Base-by-base conservation (phyloP, 1,140 invertebrate genomes). In the Drosophila neocordata region DNA sequence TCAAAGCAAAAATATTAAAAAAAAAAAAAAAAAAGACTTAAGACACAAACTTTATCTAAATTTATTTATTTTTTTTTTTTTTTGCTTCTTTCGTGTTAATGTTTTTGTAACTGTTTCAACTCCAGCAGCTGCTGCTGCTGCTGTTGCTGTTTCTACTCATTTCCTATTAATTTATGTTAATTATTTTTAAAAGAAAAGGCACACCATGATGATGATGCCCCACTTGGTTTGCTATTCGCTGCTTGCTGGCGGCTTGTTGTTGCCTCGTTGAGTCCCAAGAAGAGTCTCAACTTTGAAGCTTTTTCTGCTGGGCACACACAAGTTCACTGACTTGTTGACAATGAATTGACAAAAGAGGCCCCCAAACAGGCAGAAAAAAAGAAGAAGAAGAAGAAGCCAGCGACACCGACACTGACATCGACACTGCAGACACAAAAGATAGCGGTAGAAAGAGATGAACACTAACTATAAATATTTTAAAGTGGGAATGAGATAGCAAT, bases 161-260 rank as follows among this genome's bases (percentile, higher is more conserved):
- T 85, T 87, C 82, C 82, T 85, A 85, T 85, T 85, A 85, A 85
- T 85, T 87, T 85, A 85, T 85, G 82, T 82, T 82, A 85, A 85
- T 85, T 85, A 87, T 85, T 85, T 85, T 77, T 78, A 74, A 81
- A 77, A 85, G 82, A 87, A 87, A 85, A 76, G 64, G 73, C 77
- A 77, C 81, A 80, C 65, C 80, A 79, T 56, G 35, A 66, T 60
- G 55, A 15, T 35, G 38, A 5, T 15, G 9, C 65, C 51, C 62
- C 68, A 70, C 48, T 62, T 65, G 72, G 38, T 35, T 66, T 59
- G 41, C 59, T 58, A 61, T 37, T 27, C 15, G 20, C 20, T 48
- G 18, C 44, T 12, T 24, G 20, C 38, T 60, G 37, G 1, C 71
- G 38, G 62, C 57, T 63, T 52, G 66, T 59, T 20, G 41, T 56